Evolutionary conservation across 2,888 invertebrate genomes (phyloP).

Genomic region (Brachycybe producta): DNA sequence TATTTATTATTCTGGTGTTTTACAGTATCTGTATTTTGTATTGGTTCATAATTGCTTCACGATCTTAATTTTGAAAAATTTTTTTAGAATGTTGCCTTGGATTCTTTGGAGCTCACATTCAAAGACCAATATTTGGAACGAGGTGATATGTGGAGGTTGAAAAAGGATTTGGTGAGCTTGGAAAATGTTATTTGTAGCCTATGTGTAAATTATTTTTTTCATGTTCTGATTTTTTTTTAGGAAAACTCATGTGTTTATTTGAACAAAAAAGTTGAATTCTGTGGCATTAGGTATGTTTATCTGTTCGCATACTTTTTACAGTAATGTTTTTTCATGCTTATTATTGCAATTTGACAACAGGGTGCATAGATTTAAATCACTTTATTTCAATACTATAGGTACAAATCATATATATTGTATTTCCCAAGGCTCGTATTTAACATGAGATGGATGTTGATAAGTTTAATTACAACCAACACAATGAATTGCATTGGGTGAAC

Average conservation of each 20-base stretch:
- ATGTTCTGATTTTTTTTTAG: conserved; percentile 44
- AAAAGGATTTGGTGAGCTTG: conserved; percentile 64
- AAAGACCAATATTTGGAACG: conserved; percentile 96
- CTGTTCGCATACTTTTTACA: background rate
- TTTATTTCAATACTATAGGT: no score
- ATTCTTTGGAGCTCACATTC: conserved; percentile 92
- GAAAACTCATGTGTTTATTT: conserved; percentile 82
- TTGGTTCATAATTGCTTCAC: no score
- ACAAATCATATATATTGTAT: no score
- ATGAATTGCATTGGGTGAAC: no score
- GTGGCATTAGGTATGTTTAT: conserved; percentile 47
- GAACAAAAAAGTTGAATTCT: conserved; percentile 89
- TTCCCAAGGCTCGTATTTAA: no score
- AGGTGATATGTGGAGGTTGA: conserved; percentile 96
- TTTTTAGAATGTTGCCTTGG: conserved; percentile 57
- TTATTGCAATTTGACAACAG: no score
- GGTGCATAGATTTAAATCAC: no score
- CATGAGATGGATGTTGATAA: no score
- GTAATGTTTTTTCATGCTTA: background rate
- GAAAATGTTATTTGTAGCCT: background rate
- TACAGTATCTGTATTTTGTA: no score
- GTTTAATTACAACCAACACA: no score
- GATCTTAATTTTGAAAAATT: background rate
- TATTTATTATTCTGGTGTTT: no score
- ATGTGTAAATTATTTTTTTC: background rate